Conservation (phyloP, 2,113 vertebrate genomes). For the Eonycteris spelaea region DNA sequence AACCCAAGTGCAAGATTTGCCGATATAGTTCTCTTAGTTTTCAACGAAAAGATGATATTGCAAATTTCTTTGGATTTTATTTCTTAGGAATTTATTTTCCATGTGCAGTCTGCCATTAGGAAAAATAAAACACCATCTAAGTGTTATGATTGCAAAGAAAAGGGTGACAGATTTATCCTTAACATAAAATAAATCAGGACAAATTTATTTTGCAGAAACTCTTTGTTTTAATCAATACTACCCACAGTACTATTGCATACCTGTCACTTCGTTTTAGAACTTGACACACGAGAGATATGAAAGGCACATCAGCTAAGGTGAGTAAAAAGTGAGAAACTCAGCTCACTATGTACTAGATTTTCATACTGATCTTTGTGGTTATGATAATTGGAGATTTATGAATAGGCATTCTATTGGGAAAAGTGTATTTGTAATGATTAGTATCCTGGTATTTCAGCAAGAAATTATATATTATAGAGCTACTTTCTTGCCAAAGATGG, state of each 20-base stretch:
- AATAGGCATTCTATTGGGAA: not conserved
- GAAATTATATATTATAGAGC: not conserved
- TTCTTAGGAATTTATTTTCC: conserved; percentile 52
- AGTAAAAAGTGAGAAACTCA: not conserved
- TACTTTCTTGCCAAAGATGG: not conserved
- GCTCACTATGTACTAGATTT: not conserved
- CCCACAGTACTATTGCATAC: not conserved
- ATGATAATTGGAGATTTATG: not conserved
- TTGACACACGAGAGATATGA: not conserved
- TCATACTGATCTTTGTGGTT: not conserved
- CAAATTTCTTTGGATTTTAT: conserved; percentile 41
- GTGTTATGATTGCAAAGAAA: conserved; percentile 4
- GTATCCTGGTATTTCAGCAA: not conserved
- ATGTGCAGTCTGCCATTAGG: not conserved
- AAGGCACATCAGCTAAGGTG: not conserved
- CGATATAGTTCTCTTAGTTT: conserved; percentile 29
- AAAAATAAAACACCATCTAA: conserved; percentile 28
- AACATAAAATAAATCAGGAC: not conserved
- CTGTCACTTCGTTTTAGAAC: not conserved
- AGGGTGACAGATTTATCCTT: conserved; percentile 14
- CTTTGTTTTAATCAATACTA: not conserved
- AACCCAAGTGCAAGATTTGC: conserved; percentile 17
- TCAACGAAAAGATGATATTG: conserved; percentile 19
- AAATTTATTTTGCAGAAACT: not conserved
- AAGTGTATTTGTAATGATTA: not conserved